These are phyloP conservation scores for Achroia grisella DNA, from an alignment of 1,140 invertebrate genomes.

Conservation along the genomic window DNA sequence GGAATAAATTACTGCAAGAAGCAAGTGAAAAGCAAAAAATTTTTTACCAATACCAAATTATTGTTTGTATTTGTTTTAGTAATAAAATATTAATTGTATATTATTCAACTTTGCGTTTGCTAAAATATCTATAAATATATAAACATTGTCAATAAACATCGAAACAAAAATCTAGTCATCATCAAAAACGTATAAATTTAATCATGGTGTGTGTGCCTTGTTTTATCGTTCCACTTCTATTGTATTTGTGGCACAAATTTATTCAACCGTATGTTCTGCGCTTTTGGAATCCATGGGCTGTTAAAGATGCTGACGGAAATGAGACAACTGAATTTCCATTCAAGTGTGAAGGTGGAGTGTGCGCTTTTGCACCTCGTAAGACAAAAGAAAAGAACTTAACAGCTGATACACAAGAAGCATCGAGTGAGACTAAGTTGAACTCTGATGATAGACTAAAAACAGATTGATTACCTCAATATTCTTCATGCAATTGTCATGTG, in stretches of 20 bases:
- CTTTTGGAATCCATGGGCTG: conserved; percentile 85
- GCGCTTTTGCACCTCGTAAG: conserved; percentile 27
- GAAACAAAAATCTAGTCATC: too few species aligned
- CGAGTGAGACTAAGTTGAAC: not conserved
- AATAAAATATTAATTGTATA: too few species aligned
- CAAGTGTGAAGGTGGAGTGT: conserved; percentile 72
- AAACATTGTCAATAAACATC: too few species aligned
- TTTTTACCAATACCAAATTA: too few species aligned
- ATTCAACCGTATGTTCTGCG: conserved; percentile 82
- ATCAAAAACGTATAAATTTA: too few species aligned
- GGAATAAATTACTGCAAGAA: too few species aligned
- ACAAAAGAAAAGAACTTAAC: conserved; percentile 20
- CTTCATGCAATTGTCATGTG: too few species aligned
- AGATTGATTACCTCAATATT: conserved; percentile 5
- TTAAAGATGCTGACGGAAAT: conserved; percentile 75
- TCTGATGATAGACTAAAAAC: conserved; percentile 12
- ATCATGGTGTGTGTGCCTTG: conserved; percentile 86
- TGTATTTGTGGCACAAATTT: conserved; percentile 85
- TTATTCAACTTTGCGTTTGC: too few species aligned
- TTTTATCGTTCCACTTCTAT: conserved; percentile 82
- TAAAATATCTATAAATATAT: too few species aligned
- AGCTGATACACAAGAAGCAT: conserved; percentile 14
- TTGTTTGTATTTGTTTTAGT: too few species aligned
- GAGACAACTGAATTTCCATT: conserved; percentile 74
- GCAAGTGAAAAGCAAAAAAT: too few species aligned